Conservation (phyloP, 2,113 vertebrate genomes). For the Menura novaehollandiae region DNA sequence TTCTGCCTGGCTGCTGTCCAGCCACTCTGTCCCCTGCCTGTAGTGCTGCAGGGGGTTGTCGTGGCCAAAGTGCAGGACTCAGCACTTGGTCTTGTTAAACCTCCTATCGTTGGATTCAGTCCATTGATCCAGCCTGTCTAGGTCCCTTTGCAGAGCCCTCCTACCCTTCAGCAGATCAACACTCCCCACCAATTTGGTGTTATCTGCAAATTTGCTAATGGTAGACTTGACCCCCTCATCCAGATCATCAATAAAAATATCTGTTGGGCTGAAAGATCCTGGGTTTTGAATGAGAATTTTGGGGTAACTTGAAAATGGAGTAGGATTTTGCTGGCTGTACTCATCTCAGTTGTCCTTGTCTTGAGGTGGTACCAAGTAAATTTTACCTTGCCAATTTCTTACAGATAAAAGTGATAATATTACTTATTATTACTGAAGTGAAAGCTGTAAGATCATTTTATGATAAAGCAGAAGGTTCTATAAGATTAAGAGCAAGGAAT, state of each 20-base stretch:
- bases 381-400: neutral
- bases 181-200: no score
- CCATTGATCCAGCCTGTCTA: no score
- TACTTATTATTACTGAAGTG: neutral
- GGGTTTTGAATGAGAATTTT: neutral
- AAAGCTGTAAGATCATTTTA: neutral
- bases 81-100: rapidly evolving
- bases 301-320: neutral
- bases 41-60: rapidly evolving
- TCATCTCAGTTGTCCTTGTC: neutral
- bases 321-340: neutral
- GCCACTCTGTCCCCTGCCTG: neutral
- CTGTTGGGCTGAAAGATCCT: neutral
- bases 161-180: neutral
- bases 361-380: neutral
- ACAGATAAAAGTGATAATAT: neutral
- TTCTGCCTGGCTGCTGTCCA: neutral
- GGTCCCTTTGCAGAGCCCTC: neutral
- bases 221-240: neutral
- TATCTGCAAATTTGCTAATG: neutral
- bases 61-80: neutral
- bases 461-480: neutral
- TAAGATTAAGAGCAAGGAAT: neutral
- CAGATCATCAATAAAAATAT: neutral
- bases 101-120: rapidly evolving